Base-by-base conservation (phyloP, 2,797 vertebrate species). In the Hapalemur alaotrensis region DNA sequence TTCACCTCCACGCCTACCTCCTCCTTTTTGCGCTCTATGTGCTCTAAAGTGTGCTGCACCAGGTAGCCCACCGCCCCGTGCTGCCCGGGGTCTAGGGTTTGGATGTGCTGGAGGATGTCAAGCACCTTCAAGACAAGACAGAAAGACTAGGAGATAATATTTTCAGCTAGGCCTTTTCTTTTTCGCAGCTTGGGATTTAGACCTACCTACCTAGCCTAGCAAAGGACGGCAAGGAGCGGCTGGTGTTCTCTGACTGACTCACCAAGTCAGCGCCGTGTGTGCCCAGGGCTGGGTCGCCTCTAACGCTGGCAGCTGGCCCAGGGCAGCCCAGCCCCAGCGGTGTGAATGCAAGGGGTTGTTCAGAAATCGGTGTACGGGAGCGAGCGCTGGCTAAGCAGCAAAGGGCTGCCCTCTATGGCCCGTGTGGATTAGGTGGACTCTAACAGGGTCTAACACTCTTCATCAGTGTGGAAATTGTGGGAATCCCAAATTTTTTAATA, bases 101-200 rank as follows among this genome's bases (percentile, higher is more conserved):
- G 99, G 93, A 99, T 99, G 89, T 99, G 99, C 98, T 99, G 99
- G 92, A 99, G 98, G 98, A 99, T 99, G 98, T 99, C 99, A 97
- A 99, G 98, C 54, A 99, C 99, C 99, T 99, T 98, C 95, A 97
- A 98, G 87, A 98, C 96, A 95, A 97, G 59, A 89, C 95, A 95
- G 79, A 94, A 61, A 91, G 93, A 79, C 96, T 98, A 94, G 97
- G 75, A 30, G 43, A 98, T 97, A 97, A 97, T 97, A 97, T 97
- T 98, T 97, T 97, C 91, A 97, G 48, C 59, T 28, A 6, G 95
- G 96, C 97, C 92, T 97, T 97, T 97, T 96, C 96, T 96, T n/a
- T 79, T 95, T 93, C 28, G 20, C 73, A 2, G 96, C 82, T 6
- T 13, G 35, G 86, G 96, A 93, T 93, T 48, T 73, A 96, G 75